Conservation (phyloP, 2,888 invertebrate species). For the Oxyteleia sp. region DNA sequence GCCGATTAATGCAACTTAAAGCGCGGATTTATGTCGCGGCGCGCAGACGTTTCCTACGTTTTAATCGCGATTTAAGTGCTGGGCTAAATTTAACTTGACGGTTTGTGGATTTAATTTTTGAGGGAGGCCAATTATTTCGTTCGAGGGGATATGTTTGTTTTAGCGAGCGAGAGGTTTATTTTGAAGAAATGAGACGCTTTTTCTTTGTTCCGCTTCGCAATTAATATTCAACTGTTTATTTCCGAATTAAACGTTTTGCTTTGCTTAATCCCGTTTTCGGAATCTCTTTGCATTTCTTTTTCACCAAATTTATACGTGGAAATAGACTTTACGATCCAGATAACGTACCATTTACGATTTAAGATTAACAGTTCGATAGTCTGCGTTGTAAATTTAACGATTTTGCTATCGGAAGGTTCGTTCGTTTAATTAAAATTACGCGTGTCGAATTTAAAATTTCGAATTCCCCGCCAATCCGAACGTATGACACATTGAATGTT, state of each 20-base stretch:
- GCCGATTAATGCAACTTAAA: conserved; percentile 54
- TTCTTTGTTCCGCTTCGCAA: neutral
- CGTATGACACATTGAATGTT: no score
- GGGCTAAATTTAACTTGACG: conserved; percentile 37
- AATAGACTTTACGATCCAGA: no score
- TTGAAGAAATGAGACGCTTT: conserved; percentile 10
- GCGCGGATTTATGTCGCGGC: conserved; percentile 36
- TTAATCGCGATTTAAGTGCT: conserved; percentile 36
- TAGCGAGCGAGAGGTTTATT: conserved; percentile 21
- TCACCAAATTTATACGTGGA: no score
- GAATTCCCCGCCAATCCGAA: neutral
- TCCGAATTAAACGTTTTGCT: no score
- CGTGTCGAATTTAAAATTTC: neutral
- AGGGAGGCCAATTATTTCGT: conserved; percentile 34
- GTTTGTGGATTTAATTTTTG: conserved; percentile 51
- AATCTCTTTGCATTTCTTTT: no score
- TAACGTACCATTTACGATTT: no score
- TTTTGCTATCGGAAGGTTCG: no score
- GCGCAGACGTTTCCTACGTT: conserved; percentile 13
- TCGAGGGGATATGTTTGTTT: conserved; percentile 31
- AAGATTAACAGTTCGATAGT: no score
- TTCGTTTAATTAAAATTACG: no score
- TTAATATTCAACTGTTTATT: neutral
- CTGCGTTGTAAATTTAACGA: no score
- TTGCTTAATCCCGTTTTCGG: no score